These are phyloP conservation scores for Phragmatobia fuliginosa DNA, from an alignment of 2,888 invertebrate species.

Conservation along the genomic window DNA sequence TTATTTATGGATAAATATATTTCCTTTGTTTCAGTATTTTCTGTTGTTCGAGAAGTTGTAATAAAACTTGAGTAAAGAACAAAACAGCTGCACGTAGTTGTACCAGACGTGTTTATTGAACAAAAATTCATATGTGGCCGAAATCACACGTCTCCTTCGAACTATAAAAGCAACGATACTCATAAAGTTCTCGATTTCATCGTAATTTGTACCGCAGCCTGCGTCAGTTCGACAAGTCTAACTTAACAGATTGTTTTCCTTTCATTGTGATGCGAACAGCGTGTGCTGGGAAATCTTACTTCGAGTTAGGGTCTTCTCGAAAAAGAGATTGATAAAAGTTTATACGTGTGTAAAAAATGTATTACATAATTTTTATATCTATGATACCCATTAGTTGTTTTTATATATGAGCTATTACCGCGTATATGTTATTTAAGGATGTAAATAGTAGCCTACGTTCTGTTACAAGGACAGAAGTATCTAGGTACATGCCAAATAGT, in stretches of 20 bases:
- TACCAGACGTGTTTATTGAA: constrained; percentile 2
- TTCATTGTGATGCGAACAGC: constrained; percentile 18
- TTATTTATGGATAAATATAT: too few species aligned
- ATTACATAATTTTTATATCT: too few species aligned
- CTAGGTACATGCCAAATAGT: too few species aligned
- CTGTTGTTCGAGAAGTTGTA: background rate
- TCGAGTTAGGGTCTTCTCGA: background rate
- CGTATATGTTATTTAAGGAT: too few species aligned
- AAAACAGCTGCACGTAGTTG: background rate
- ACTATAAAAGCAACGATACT: constrained; percentile 9
- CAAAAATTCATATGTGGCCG: constrained; percentile 8
- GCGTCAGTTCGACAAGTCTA: constrained; percentile 11
- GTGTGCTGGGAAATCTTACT: constrained; percentile 6
- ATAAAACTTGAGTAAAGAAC: background rate
- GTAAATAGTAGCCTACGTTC: too few species aligned
- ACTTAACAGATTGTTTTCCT: constrained; percentile 13
- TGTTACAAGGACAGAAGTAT: too few species aligned
- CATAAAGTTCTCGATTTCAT: constrained; percentile 7
- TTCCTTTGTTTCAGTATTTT: too few species aligned
- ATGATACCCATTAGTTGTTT: too few species aligned
- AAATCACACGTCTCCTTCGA: constrained; percentile 3
- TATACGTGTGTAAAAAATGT: background rate
- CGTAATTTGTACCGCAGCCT: constrained; percentile 16
- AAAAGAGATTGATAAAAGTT: background rate
- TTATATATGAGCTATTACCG: too few species aligned